These are phyloP conservation scores for Odontothrips loti DNA, from an alignment of 2,888 invertebrate genomes.

Conservation along the genomic window DNA sequence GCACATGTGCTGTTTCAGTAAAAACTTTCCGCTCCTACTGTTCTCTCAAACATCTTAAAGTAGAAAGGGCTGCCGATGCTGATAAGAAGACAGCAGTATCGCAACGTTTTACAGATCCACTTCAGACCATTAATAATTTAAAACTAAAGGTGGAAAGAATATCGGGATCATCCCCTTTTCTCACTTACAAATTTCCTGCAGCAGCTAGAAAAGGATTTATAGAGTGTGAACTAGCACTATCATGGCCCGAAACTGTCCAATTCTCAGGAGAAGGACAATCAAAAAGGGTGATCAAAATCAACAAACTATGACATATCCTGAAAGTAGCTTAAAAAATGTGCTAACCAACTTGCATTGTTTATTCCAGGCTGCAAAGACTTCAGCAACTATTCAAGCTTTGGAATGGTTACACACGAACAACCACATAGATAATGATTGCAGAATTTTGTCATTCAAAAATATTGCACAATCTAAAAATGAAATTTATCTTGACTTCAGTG, in stretches of 20 bases:
- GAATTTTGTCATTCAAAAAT: neutral
- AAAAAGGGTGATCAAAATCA: neutral
- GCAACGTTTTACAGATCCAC: too few relatives aligned
- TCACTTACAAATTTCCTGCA: too few relatives aligned
- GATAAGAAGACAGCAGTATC: too few relatives aligned
- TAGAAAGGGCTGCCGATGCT: too few relatives aligned
- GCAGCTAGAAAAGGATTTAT: too few relatives aligned
- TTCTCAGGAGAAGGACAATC: neutral
- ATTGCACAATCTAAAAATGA: neutral
- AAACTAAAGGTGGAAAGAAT: too few relatives aligned
- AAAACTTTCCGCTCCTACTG: too few relatives aligned
- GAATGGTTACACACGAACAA: neutral
- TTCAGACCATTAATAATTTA: too few relatives aligned
- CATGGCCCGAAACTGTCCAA: neutral
- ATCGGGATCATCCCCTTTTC: too few relatives aligned
- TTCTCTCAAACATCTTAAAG: too few relatives aligned
- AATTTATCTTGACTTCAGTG: constrained; percentile 43
- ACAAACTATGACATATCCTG: neutral
- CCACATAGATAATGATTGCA: neutral
- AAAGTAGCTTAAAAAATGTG: neutral
- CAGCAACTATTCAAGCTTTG: neutral
- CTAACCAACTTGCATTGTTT: neutral
- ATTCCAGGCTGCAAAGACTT: neutral
- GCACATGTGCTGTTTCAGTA: too few relatives aligned
- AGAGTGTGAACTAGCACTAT: neutral